Evolutionary conservation across 1,140 invertebrate genomes (phyloP).

Genomic region (Camponotus vicinus): DNA sequence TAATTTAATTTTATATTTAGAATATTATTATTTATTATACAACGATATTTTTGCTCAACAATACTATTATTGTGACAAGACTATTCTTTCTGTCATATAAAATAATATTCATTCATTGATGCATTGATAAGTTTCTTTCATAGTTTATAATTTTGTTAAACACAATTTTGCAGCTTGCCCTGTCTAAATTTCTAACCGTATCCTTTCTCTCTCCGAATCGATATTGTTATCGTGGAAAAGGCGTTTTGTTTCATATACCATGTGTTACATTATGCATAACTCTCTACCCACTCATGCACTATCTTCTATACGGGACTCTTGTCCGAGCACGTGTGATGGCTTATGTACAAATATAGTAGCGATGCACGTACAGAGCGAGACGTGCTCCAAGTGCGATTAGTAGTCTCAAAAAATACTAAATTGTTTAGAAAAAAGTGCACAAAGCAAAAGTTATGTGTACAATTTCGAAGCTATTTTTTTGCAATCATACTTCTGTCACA

Average conservation of each 20-base stretch:
- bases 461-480: too few relatives aligned
- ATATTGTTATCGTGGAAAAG: slow-evolving; percentile 43
- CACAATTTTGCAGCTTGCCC: not conserved
- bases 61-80: not conserved
- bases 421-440: not conserved
- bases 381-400: slow-evolving; percentile 9
- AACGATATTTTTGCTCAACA: not conserved
- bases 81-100: not conserved
- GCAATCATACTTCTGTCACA: not conserved
- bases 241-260: slow-evolving; percentile 45
- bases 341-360: slow-evolving; percentile 47
- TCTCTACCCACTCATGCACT: slow-evolving; percentile 22
- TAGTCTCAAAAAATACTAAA: slow-evolving; percentile 21
- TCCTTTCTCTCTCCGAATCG: not conserved
- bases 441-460: not conserved
- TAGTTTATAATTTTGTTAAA: not conserved
- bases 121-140: not conserved
- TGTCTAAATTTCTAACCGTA: not conserved
- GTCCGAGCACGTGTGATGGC: slow-evolving; percentile 39
- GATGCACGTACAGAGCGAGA: not conserved
- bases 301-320: slow-evolving; percentile 33
- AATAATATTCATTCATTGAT: slow-evolving; percentile 6
- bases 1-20: too few relatives aligned
- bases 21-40: too few relatives aligned
- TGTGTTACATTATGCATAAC: slow-evolving; percentile 54